Conservation (phyloP, 92 coral and sea anemone genomes). For the Phenganax subtilis region DNA sequence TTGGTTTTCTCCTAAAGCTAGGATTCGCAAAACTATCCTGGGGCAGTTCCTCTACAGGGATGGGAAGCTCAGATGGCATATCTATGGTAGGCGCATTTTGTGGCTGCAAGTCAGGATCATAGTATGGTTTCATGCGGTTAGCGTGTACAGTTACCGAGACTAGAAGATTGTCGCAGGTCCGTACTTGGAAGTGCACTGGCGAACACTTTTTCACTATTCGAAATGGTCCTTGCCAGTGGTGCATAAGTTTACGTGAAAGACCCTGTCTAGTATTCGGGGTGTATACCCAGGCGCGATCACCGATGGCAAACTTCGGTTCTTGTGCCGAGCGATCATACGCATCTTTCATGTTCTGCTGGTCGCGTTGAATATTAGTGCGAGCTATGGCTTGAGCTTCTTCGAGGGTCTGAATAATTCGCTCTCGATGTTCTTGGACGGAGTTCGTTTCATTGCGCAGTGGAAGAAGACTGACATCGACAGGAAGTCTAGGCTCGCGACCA, state of each 20-base stretch:
- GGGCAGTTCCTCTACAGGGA: not conserved
- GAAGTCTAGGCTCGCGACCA: too few relatives aligned
- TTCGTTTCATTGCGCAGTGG: too few relatives aligned
- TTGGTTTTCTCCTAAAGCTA: not conserved
- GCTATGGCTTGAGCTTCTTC: slow-evolving; percentile 49
- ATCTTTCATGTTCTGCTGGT: slow-evolving; percentile 40
- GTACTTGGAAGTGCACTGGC: slow-evolving; percentile 1
- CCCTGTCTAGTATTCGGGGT: slow-evolving; percentile 36
- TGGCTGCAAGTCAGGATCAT: not conserved
- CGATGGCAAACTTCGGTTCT: slow-evolving; percentile 34
- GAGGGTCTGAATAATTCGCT: too few relatives aligned
- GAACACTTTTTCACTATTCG: slow-evolving; percentile 40
- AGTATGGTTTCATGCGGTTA: slow-evolving; percentile 5
- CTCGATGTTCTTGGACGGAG: too few relatives aligned
- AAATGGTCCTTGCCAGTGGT: slow-evolving; percentile 50
- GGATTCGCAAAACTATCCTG: not conserved
- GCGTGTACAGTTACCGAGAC: slow-evolving; percentile 11
- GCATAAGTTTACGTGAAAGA: slow-evolving; percentile 41
- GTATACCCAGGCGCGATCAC: slow-evolving; percentile 56
- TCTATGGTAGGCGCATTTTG: not conserved
- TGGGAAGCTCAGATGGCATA: not conserved
- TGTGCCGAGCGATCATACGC: slow-evolving; percentile 44
- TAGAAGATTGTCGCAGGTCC: not conserved
- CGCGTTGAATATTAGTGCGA: slow-evolving; percentile 33
- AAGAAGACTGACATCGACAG: too few relatives aligned